These are phyloP conservation scores for Mechanitis mazaeus DNA, from an alignment of 2,888 invertebrate genomes.

Conservation along the genomic window DNA sequence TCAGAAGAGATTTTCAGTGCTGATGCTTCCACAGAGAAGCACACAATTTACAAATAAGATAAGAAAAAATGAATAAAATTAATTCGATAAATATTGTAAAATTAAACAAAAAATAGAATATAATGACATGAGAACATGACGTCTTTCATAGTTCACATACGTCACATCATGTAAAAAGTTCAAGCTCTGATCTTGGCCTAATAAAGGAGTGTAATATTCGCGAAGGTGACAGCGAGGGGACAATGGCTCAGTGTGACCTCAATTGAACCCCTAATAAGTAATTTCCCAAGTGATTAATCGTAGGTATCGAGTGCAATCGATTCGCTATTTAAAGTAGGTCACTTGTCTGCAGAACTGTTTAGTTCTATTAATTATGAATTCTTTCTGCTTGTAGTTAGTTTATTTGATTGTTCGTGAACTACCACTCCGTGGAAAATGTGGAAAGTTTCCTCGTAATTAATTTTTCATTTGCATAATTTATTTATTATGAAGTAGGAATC, in stretches of 20 bases:
- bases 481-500: slow-evolving; percentile 1
- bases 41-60: no score
- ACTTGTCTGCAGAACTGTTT: slow-evolving; percentile 4
- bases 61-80: no score
- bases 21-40: no score
- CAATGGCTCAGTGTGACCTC: slow-evolving; percentile 15
- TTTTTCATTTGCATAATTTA: background rate
- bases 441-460: background rate
- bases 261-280: slow-evolving; percentile 34
- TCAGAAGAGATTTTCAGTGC: no score
- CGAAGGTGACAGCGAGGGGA: slow-evolving; percentile 4
- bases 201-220: background rate
- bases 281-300: slow-evolving; percentile 45
- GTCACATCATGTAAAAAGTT: background rate
- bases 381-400: background rate
- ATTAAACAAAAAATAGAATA: no score
- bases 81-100: no score
- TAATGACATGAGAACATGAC: no score
- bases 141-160: no score
- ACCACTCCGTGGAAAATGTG: background rate
- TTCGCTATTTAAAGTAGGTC: slow-evolving; percentile 33
- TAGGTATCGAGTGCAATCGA: slow-evolving; percentile 48
- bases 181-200: background rate
- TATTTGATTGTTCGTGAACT: slow-evolving; percentile 2
- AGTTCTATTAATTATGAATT: slow-evolving; percentile 4